Evolutionary conservation across 53 echinoderm and acorn worm genomes (phyloP).

Genomic region (Paelopatides confundens): DNA sequence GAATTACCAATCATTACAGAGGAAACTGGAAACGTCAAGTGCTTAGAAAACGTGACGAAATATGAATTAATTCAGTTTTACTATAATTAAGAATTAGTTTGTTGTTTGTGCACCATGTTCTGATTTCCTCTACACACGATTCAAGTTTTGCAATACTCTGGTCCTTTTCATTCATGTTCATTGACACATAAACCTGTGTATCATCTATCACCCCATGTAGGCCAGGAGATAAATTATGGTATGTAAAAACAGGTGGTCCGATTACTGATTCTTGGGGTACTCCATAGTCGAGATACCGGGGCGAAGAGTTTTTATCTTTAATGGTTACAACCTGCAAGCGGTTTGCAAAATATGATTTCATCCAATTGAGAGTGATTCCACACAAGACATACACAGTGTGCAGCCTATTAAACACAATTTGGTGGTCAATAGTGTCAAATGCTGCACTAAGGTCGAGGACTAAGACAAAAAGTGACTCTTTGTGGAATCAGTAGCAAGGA

Average conservation of each 20-base stretch:
- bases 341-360: constrained; percentile 43
- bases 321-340: constrained; percentile 39
- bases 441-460: constrained; percentile 44
- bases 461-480: constrained; percentile 11
- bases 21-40: too few species aligned
- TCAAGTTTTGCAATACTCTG: constrained; percentile 14
- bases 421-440: constrained; percentile 64
- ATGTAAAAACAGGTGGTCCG: constrained; percentile 32
- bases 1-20: too few species aligned
- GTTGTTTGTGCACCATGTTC: constrained; percentile 41
- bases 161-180: constrained; percentile 43
- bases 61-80: constrained; percentile 54
- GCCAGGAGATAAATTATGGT: constrained; percentile 48
- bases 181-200: constrained; percentile 49
- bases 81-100: constrained; percentile 37
- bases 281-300: neutral
- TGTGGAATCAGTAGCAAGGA: neutral
- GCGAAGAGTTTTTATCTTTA: neutral
- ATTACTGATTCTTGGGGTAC: constrained; percentile 29
- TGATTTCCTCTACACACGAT: constrained; percentile 48
- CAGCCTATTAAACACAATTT: constrained; percentile 38
- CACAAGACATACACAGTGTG: constrained; percentile 27
- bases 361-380: constrained; percentile 47
- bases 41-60: constrained; percentile 46
- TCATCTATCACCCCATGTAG: constrained; percentile 58